Evolutionary conservation across 2,888 invertebrate species (phyloP).

Genomic region (Ophraella communa): DNA sequence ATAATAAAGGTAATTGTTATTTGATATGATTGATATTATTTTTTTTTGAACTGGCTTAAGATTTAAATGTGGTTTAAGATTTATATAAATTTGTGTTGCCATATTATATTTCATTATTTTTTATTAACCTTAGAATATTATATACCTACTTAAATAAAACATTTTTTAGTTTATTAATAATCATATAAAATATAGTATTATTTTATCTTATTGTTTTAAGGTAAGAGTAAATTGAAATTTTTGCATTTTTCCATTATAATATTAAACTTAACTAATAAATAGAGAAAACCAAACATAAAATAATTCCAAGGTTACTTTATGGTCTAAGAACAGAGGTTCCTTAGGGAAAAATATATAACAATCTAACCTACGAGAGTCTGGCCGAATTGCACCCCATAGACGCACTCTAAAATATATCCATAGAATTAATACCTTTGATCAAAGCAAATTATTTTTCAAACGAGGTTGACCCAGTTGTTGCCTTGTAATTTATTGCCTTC

Average conservation of each 20-base stretch:
- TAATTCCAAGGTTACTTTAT: slow-evolving; percentile 40
- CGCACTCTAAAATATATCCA: slow-evolving; percentile 42
- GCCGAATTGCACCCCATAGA: slow-evolving; percentile 45
- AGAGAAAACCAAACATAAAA: slow-evolving; percentile 38
- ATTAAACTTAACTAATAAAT: slow-evolving; percentile 6
- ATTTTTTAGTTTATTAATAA: too few species aligned
- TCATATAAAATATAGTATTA: too few species aligned
- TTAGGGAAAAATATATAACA: slow-evolving; percentile 46
- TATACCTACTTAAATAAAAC: too few species aligned
- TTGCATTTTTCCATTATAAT: background rate
- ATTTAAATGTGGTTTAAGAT: too few species aligned
- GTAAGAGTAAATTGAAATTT: background rate
- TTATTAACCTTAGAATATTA: too few species aligned
- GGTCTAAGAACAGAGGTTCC: slow-evolving; percentile 40
- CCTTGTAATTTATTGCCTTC: background rate
- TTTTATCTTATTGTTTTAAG: too few species aligned
- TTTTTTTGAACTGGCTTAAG: too few species aligned
- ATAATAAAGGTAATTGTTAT: too few species aligned
- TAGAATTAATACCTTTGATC: slow-evolving; percentile 45
- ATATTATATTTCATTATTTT: too few species aligned
- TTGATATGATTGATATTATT: too few species aligned
- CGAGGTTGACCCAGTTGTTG: slow-evolving; percentile 1
- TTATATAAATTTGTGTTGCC: too few species aligned
- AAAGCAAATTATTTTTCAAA: slow-evolving; percentile 36
- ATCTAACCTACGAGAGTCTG: slow-evolving; percentile 42